Evolutionary conservation across 37 sponge, comb jelly and placozoan genomes (phyloP).

Genomic region (Oscarella lobularis): DNA sequence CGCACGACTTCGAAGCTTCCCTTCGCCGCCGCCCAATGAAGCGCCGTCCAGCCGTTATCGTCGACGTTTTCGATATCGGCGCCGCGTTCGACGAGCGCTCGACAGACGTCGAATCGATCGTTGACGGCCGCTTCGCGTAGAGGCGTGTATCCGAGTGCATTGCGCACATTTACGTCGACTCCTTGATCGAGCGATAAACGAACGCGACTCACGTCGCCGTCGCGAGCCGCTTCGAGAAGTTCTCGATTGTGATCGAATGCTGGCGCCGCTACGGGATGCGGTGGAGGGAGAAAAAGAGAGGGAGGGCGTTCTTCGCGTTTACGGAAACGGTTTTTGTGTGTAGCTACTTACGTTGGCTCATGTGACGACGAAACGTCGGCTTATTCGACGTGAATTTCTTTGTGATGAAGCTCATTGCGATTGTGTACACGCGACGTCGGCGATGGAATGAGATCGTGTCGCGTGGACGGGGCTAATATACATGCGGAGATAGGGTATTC

Average conservation of each 20-base stretch:
- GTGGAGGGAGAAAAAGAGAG: too few relatives aligned
- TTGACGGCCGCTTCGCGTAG: slow-evolving; percentile 1
- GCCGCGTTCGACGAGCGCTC: not conserved
- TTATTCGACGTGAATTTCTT: too few relatives aligned
- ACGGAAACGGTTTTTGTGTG: too few relatives aligned
- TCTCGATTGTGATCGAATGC: not conserved
- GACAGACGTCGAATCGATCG: not conserved
- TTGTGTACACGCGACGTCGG: too few relatives aligned
- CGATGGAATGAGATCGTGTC: too few relatives aligned
- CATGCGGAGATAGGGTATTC: too few relatives aligned
- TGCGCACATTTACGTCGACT: not conserved
- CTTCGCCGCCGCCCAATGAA: not conserved
- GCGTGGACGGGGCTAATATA: too few relatives aligned
- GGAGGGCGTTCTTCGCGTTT: too few relatives aligned
- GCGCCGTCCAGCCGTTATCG: not conserved
- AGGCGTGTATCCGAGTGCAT: not conserved
- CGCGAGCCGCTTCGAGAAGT: not conserved
- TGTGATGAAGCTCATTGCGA: too few relatives aligned
- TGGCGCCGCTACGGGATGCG: too few relatives aligned
- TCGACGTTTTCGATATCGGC: not conserved
- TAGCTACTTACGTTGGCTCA: too few relatives aligned
- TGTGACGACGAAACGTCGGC: too few relatives aligned
- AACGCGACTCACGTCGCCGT: not conserved
- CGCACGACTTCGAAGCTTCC: not conserved
- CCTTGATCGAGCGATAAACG: not conserved